These are phyloP conservation scores for Phalanger gymnotis DNA, from an alignment of 2,797 vertebrate species.

Conservation along the genomic window DNA sequence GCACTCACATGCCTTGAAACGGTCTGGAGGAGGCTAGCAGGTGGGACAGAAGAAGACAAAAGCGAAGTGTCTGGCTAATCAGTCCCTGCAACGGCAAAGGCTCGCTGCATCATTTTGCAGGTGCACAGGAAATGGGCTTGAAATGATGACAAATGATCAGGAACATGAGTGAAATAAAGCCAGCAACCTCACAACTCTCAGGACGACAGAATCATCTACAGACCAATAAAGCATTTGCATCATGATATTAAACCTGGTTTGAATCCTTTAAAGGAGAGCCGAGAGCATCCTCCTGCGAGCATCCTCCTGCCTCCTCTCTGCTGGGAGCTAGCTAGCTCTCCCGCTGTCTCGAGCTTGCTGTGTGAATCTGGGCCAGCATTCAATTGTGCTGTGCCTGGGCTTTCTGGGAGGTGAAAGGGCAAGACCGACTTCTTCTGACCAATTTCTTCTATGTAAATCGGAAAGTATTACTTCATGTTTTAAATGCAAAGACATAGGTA, in stretches of 20 bases:
- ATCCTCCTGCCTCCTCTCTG: not conserved
- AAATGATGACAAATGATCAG: conserved; percentile 54
- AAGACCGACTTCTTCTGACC: conserved; percentile 29
- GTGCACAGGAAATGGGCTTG: conserved; percentile 63
- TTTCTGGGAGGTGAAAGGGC: not conserved
- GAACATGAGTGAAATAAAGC: conserved; percentile 30
- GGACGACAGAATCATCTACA: conserved; percentile 8
- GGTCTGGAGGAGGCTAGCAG: not conserved
- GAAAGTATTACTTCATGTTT: not conserved
- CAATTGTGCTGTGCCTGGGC: not conserved
- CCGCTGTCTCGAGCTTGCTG: not conserved
- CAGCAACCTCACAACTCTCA: conserved; percentile 30
- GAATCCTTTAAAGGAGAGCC: conserved; percentile 32
- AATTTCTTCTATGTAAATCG: conserved; percentile 9
- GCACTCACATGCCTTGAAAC: not conserved
- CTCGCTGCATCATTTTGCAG: conserved; percentile 51
- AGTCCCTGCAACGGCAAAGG: not conserved
- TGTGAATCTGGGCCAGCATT: not conserved
- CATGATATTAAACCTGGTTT: not conserved
- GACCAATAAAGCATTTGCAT: not conserved
- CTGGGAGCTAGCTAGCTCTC: not conserved
- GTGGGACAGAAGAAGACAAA: conserved; percentile 8
- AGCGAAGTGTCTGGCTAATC: not conserved
- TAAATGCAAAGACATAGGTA: not conserved
- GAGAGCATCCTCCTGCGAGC: not conserved